Percentiles rank a stretch among this genome's conserved stretches.
Evolutionary conservation across 1,140 invertebrate species (phyloP).

Genomic region (Homarus americanus): DNA sequence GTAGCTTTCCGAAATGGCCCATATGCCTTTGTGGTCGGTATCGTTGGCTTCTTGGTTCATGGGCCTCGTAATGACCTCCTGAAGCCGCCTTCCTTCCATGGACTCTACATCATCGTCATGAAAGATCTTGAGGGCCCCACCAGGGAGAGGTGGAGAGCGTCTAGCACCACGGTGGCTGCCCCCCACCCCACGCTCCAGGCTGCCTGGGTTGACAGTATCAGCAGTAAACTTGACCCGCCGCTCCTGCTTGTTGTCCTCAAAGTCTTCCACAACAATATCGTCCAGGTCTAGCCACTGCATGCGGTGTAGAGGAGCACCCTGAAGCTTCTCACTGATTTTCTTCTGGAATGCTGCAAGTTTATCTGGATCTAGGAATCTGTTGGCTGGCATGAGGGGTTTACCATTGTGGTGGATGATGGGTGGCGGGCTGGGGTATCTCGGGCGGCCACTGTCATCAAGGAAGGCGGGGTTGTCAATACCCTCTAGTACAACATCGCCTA

Average conservation of each 20-base stretch:
- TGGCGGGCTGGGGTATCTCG: background rate
- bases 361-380: constrained; percentile 25
- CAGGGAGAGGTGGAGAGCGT: background rate
- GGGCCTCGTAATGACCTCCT: background rate
- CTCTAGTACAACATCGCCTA: background rate
- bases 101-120: background rate
- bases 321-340: constrained; percentile 50
- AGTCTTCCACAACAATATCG: constrained; percentile 17
- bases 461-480: constrained; percentile 63
- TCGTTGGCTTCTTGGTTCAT: background rate
- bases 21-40: constrained; percentile 5
- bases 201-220: constrained; percentile 25
- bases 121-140: background rate
- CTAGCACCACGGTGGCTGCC: background rate
- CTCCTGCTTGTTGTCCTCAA: constrained; percentile 5
- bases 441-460: constrained; percentile 48
- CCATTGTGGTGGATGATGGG: background rate
- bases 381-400: background rate
- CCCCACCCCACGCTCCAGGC: background rate
- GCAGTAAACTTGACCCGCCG: constrained; percentile 31
- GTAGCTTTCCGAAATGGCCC: constrained; percentile 34
- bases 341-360: constrained; percentile 49
- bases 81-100: background rate
- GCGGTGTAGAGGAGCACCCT: constrained; percentile 24
- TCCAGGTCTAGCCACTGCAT: constrained; percentile 36